Base-by-base conservation (phyloP, 2,888 invertebrate species). In the Scaptomyza caliginosa region DNA sequence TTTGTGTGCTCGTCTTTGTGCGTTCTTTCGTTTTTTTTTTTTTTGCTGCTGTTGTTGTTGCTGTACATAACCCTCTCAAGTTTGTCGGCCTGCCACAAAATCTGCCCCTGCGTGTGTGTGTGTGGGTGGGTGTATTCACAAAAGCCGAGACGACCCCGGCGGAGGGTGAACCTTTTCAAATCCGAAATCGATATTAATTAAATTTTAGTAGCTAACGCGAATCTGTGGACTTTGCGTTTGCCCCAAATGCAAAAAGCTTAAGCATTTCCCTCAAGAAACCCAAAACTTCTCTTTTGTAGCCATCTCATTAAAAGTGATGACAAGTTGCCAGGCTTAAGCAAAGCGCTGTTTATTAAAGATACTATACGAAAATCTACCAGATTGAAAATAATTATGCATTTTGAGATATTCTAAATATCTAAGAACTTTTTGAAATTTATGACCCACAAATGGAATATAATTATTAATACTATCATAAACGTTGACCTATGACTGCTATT, bases 141-240 rank as follows among this genome's bases (percentile, higher is more conserved):
- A 71, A 59, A 49, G 59, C 40, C 55, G 17, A 23, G 49, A n/a
- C 36, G 49, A 72, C 48, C 67, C 57, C 62, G 50, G 28, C 30
- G 70, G 21, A 40, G 50, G 16, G 57, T 55, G 60, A 82, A 80
- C 84, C 86, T 83, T 82, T 77, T 74, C 72, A 82, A 87, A 87
- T 85, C 87, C 84, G 69, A 87, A 84, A 84, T 84, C 88, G 80
- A 87, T 84, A 87, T 84, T 87, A 84, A 84, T 84, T 84, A 84
- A 84, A 87, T 87, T 84, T 84, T 86, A 84, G 85, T 84, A 82
- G 86, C 84, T 73, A 67, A 54, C 73, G 74, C 67, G 76, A 62
- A 77, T 50, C 68, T 62, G 55, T 54, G 54, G 74, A 64, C 70
- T 66, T 74, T 62, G 66, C 65, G 57, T 64, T 66, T 39, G 40